Percentiles rank a stretch among this genome's conserved stretches.
Evolutionary conservation across 2,888 invertebrate genomes (phyloP).

Genomic region (Catocala nupta): DNA sequence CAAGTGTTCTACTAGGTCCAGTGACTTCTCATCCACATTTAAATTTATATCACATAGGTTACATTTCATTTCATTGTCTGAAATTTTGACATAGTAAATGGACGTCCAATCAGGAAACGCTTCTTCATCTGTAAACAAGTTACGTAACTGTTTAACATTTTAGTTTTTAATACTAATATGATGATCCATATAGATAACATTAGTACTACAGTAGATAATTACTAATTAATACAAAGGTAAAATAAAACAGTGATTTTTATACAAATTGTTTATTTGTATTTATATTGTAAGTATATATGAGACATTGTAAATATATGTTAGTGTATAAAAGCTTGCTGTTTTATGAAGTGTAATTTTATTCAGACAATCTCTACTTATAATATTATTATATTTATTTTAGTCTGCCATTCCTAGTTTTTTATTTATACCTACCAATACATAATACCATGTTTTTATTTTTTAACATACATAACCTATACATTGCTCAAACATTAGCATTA

Average conservation of each 20-base stretch:
- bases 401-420: too few species aligned
- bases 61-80: slow-evolving; percentile 63
- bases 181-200: too few species aligned
- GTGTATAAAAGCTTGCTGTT: not conserved
- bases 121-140: slow-evolving; percentile 41
- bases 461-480: too few species aligned
- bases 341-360: not conserved
- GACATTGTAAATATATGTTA: not conserved
- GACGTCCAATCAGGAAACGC: slow-evolving; percentile 73
- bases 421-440: too few species aligned
- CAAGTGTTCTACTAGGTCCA: slow-evolving; percentile 67
- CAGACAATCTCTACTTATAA: too few species aligned
- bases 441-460: too few species aligned
- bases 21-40: slow-evolving; percentile 59
- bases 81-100: slow-evolving; percentile 69
- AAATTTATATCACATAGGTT: slow-evolving; percentile 72
- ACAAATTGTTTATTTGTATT: not conserved
- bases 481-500: too few species aligned
- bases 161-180: not conserved
- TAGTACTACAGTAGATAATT: not conserved
- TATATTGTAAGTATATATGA: too few species aligned
- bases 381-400: too few species aligned
- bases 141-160: not conserved
- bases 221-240: not conserved
- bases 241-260: slow-evolving; percentile 5